A percentile compares a stretch with the other conserved stretches of the same genome.
These are phyloP conservation scores for Xiphophorus hellerii DNA, from an alignment of 2,113 vertebrate genomes.

Conservation along the genomic window DNA sequence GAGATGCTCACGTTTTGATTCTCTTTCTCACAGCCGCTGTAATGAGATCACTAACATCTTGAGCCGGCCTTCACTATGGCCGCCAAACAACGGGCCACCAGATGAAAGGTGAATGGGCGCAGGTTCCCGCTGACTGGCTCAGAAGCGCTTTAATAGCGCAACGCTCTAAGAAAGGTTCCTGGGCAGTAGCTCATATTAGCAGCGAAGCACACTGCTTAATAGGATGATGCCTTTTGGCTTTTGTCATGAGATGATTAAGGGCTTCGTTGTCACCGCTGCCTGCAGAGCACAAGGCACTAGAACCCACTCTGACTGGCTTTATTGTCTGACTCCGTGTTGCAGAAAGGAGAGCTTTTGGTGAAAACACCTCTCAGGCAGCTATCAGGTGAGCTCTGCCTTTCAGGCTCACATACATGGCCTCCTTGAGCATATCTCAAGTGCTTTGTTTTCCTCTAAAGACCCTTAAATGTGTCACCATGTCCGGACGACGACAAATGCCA, in stretches of 20 bases:
- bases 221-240: conserved; percentile 99
- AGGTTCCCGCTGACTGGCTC: conserved; percentile 90
- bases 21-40: conserved; percentile 75
- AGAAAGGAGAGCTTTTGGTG: conserved; percentile 82
- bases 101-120: conserved; percentile 95
- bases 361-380: conserved; percentile 85
- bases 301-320: conserved; percentile 82
- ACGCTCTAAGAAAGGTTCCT: conserved; percentile 91
- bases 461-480: conserved; percentile 71
- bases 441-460: conserved; percentile 80
- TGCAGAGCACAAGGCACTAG: conserved; percentile 88
- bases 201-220: conserved; percentile 95
- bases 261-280: conserved; percentile 88
- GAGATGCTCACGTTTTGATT: conserved; percentile 58
- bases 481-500: conserved; percentile 37
- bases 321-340: conserved; percentile 82
- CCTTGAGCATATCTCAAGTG: conserved; percentile 83
- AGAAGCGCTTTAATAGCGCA: conserved; percentile 92
- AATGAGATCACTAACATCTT: conserved; percentile 98
- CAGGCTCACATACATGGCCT: conserved; percentile 81
- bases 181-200: conserved; percentile 94
- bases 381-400: conserved; percentile 88
- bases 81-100: conserved; percentile 88
- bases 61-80: conserved; percentile 85
- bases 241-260: conserved; percentile 98